Conservation (phyloP, 2,797 vertebrate species). For the Parauchenoglanis punctatus region DNA sequence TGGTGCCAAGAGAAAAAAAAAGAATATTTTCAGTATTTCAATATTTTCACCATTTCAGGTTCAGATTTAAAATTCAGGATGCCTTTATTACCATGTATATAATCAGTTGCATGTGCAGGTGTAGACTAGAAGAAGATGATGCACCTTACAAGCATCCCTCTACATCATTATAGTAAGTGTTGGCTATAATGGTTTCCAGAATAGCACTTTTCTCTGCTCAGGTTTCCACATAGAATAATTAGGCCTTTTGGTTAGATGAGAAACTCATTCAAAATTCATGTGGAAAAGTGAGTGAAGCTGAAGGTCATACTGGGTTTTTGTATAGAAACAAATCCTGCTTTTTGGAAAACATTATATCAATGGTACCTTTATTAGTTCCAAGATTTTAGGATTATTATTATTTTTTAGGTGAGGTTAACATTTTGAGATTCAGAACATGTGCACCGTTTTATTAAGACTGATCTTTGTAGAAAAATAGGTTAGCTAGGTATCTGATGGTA, state of each 20-base stretch:
- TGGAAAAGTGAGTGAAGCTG: background rate
- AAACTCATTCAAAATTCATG: constrained; percentile 31
- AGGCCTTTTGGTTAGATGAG: background rate
- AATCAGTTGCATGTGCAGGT: background rate
- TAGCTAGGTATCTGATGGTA: background rate
- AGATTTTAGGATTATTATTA: background rate
- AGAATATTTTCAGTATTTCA: background rate
- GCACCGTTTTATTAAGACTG: background rate
- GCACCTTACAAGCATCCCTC: background rate
- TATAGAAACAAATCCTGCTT: background rate
- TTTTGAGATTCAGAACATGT: background rate
- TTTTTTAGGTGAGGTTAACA: background rate
- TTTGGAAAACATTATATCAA: background rate
- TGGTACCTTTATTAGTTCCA: background rate
- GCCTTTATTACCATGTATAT: background rate
- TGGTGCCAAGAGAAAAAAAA: background rate
- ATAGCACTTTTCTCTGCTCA: background rate
- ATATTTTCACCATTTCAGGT: background rate
- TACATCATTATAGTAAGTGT: background rate
- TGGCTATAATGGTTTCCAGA: background rate
- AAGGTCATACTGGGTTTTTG: background rate
- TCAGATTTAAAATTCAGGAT: background rate
- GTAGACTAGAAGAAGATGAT: background rate
- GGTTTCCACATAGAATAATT: constrained; percentile 4
- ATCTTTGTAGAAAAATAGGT: background rate